Conservation (phyloP, 2,797 vertebrate species). For the Eidolon dupreanum region DNA sequence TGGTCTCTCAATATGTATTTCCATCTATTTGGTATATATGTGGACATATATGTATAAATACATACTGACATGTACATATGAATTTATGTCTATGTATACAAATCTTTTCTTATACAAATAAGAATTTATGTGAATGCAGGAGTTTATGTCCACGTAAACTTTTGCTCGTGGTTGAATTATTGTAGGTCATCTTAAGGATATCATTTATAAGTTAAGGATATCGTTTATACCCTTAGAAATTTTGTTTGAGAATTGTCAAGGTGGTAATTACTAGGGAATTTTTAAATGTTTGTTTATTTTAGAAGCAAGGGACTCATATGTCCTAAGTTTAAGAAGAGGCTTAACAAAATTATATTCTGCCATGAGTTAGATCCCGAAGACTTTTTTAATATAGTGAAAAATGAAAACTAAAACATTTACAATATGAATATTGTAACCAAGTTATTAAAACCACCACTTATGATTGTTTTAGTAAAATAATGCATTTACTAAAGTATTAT, state of each 20-base stretch:
- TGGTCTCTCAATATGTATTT: conserved; percentile 64
- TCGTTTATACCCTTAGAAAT: conserved; percentile 67
- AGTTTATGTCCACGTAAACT: conserved; percentile 61
- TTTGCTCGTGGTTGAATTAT: conserved; percentile 68
- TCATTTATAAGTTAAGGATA: conserved; percentile 47
- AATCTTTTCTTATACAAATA: conserved; percentile 58
- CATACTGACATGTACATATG: not conserved
- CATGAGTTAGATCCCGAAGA: conserved; percentile 44
- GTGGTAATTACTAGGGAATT: conserved; percentile 61
- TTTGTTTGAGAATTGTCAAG: conserved; percentile 69
- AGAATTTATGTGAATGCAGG: conserved; percentile 50
- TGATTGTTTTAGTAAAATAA: conserved; percentile 11
- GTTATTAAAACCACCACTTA: not conserved
- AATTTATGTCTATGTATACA: conserved; percentile 43
- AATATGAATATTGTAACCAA: not conserved
- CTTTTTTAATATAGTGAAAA: conserved; percentile 36
- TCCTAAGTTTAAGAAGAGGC: conserved; percentile 56
- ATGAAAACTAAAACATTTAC: conserved; percentile 52
- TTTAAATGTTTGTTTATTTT: conserved; percentile 77
- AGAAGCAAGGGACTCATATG: conserved; percentile 69
- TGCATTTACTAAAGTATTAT: not conserved
- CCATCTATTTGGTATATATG: not conserved
- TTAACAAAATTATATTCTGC: conserved; percentile 46
- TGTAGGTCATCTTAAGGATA: conserved; percentile 41
- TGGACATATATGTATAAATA: conserved; percentile 41